phyloP scores from a whole-genome alignment of 2,113 vertebrate genomes.

The Colossoma macropomum region DNA sequence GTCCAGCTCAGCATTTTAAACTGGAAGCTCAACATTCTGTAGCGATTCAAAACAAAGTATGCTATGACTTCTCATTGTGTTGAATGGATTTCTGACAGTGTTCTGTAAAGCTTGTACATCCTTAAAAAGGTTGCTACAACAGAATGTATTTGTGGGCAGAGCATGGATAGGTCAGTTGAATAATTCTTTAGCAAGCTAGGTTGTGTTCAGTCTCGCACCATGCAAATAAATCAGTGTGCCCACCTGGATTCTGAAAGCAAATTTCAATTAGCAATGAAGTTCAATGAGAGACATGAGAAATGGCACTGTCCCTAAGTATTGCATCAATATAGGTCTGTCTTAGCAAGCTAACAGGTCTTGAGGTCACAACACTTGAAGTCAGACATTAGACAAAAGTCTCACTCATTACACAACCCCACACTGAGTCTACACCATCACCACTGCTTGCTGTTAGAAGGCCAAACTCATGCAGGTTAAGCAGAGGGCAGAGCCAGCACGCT shows the following conservation, averaged over 20 bases:
- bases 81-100: too few relatives aligned
- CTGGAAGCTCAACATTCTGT: too few relatives aligned
- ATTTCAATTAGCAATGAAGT: conserved; percentile 1
- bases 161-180: too few relatives aligned
- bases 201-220: background rate
- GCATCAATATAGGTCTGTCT: background rate
- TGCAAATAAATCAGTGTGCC: background rate
- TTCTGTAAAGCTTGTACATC: too few relatives aligned
- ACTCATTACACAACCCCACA: conserved; percentile 21
- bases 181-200: too few relatives aligned
- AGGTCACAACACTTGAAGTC: background rate
- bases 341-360: background rate
- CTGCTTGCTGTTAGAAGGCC: conserved; percentile 8
- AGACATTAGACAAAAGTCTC: conserved; percentile 3
- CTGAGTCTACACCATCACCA: background rate
- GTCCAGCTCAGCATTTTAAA: too few relatives aligned
- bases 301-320: background rate
- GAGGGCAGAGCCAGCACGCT: conserved; percentile 22
- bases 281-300: background rate
- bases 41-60: too few relatives aligned
- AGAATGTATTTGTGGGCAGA: too few relatives aligned
- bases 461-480: conserved; percentile 27
- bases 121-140: too few relatives aligned
- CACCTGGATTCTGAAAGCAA: background rate
- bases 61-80: too few relatives aligned